Base-by-base conservation (phyloP, 2,797 vertebrate species). In the Podarcis lilfordi region DNA sequence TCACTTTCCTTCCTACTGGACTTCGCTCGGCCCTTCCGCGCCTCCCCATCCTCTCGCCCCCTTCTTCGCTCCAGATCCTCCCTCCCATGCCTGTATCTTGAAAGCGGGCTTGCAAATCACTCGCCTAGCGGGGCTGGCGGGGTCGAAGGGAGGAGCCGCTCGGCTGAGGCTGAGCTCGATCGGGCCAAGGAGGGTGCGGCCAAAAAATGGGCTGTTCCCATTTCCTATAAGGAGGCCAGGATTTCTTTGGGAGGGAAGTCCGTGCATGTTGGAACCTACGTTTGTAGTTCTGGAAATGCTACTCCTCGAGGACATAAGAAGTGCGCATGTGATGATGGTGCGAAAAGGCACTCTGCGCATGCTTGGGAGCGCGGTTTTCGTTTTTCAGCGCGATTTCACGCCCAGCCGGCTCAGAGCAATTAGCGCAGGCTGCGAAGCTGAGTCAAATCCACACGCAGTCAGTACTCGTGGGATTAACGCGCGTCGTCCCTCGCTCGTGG, bases 401-500 rank as follows among this genome's bases (percentile, higher is more conserved):
- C 29, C 17, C 25, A 79, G 25, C 8, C 35, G 13, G 29, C 15
- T 80, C 5, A 11, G 40, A 4, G 45, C 27, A 71, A 3, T 35
- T 5, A 55, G 13, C 7, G 5, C 0, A 5, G 59, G 35, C 8
- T 8, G 17, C 50, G 8, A 9, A 43, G 3, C 25, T 35, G 40
- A 75, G 13, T 61, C 2, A n/a, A 72, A 17, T 25, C 71, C 71
- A 11, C 69, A 35, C 8, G 23, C 35, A 64, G 9, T 6, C 8
- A 40, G n/a, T 17, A 3, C 25, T 27, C 2, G 27, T 11, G 32
- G 37, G 15, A 21, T 59, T 43, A 23, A 29, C 61, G 23, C 32
- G 3, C 8, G 3, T 10, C 13, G 8, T 5, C 5, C 19, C 55
- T 4, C 7, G 5, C 4, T 21, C 0, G 17, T n/a, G 43, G 11